Percentiles rank a stretch among this genome's conserved stretches.
phyloP scores from a whole-genome alignment of 2,113 vertebrate genomes.

The Chauna torquata region DNA sequence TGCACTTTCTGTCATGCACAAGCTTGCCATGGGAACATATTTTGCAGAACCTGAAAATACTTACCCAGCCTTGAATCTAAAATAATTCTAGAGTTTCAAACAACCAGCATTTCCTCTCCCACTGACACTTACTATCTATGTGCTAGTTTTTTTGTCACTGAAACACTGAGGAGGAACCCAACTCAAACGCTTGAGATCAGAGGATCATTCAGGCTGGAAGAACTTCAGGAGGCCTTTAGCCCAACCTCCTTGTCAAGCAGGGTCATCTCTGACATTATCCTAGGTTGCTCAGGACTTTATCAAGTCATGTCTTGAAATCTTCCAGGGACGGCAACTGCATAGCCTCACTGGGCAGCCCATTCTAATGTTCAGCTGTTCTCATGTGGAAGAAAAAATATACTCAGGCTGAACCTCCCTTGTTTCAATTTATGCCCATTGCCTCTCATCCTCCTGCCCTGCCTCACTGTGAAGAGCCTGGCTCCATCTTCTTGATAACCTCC shows the following conservation, averaged over 20 bases:
- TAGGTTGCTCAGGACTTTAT: not conserved
- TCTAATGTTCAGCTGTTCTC: not conserved
- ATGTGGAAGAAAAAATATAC: not conserved
- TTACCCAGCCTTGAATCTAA: not conserved
- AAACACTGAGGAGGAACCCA: not conserved
- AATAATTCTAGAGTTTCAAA: not conserved
- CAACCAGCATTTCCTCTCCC: not conserved
- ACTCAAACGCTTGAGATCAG: not conserved
- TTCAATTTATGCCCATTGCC: not conserved
- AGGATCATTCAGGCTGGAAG: not conserved
- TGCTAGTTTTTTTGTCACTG: not conserved
- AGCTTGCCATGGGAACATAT: not conserved
- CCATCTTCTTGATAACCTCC: not conserved
- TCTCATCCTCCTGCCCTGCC: not conserved
- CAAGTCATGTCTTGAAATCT: not conserved
- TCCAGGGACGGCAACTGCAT: not conserved
- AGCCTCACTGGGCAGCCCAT: not conserved
- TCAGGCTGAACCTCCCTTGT: not conserved
- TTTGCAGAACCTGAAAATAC: not conserved
- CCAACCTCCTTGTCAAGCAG: not conserved
- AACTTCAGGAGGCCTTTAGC: not conserved
- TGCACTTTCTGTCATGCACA: not conserved
- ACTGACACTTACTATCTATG: not conserved
- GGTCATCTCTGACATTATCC: not conserved
- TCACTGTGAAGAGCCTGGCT: not conserved